Evolutionary conservation across 2,113 vertebrate species (phyloP), one percentile per base, ranked within the genome.

Genomic region (Lophochroa leadbeateri): DNA sequence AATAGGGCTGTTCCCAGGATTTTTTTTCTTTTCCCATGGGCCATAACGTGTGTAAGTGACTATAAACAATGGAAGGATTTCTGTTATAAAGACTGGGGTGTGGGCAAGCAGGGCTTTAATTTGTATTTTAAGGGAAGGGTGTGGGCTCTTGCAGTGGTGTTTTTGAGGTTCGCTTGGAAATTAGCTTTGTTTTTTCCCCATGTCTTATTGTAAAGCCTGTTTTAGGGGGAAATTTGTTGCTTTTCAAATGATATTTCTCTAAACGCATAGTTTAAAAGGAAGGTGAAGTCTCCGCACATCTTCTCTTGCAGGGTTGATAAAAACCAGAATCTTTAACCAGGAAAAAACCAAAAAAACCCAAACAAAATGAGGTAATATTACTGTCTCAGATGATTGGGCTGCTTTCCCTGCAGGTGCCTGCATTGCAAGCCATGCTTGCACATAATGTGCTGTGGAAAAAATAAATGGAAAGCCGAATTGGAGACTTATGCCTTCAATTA

Each of bases 401-500:
- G 69, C 77, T 90, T 75, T 93, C 94, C 74, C 91, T 53, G 86
- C 93, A 94, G 92, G 88, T 96, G 88, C 63, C 85, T 93, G 85
- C 57, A 2, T 7, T 76, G 74, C 92, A 92, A 33, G n/a, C 41
- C 70, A 39, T 74, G 17, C 41, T 85, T 52, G 25, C 52, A 16
- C 58, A 27, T 90, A 94, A 92, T 76, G 61, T 82, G 83, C 90
- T 85, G 83, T 94, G 90, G 61, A 96, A 93, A 94, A 94, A 91
- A 77, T 57, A 95, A 94, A 94, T 92, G 70, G 88, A 91, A 71
- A 94, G 58, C 70, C 3, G 11, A 94, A 89, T 46, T 2, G 1
- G 92, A 94, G 92, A 63, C 91, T 96, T 94, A 85, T 70, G 83
- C 92, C 91, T 81, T 96, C 96, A 87, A 94, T 97, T 97, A 97